phyloP scores from a whole-genome alignment of 2,888 invertebrate genomes.

The Pammene fasciana region DNA sequence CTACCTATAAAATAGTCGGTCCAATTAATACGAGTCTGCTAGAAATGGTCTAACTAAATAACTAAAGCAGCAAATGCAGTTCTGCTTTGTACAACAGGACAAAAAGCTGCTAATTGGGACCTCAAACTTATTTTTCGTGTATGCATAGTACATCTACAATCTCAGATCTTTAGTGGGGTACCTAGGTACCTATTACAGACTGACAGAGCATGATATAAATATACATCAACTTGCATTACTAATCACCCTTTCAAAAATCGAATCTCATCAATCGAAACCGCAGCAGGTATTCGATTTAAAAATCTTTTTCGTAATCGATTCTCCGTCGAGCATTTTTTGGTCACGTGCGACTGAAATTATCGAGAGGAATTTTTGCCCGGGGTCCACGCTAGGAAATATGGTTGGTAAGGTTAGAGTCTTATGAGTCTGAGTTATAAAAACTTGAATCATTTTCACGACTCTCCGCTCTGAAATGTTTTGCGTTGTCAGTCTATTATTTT shows the following conservation, averaged over 20 bases:
- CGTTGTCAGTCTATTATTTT: no score
- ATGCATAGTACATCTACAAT: no score
- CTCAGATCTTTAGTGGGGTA: no score
- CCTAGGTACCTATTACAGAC: no score
- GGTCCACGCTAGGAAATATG: constrained; percentile 25
- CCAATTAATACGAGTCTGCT: background rate
- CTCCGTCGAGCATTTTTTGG: constrained; percentile 49
- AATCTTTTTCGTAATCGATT: constrained; percentile 52
- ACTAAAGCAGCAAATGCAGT: background rate
- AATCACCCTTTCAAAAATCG: constrained; percentile 33
- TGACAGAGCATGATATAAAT: no score
- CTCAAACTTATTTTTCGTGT: no score
- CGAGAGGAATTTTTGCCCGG: constrained; percentile 38
- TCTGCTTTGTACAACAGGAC: background rate
- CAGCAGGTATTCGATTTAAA: constrained; percentile 42
- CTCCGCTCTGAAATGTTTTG: no score
- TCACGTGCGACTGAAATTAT: constrained; percentile 55
- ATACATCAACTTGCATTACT: background rate
- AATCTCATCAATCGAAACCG: constrained; percentile 42
- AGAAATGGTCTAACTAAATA: background rate
- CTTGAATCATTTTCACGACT: background rate
- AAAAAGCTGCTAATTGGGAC: no score
- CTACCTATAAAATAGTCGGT: background rate
- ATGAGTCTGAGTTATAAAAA: background rate
- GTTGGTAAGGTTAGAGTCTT: background rate